Evolutionary conservation across 2,113 vertebrate genomes (phyloP).

Genomic region (Tringa solitaria): DNA sequence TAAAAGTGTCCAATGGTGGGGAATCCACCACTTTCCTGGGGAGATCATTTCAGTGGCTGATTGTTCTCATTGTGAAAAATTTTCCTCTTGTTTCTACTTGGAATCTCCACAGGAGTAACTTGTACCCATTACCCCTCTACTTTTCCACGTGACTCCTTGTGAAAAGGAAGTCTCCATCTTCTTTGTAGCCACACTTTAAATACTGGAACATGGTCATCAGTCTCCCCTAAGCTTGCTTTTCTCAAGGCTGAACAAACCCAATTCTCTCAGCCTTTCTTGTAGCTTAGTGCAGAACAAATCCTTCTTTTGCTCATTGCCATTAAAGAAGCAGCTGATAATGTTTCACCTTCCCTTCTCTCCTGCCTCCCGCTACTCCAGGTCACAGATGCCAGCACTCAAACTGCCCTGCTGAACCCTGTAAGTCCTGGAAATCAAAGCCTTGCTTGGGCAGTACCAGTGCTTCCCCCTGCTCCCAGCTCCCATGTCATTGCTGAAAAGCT

Average conservation of each 20-base stretch:
- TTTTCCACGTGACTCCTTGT: background rate
- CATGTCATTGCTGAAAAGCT: constrained; percentile 66
- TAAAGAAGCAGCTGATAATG: background rate
- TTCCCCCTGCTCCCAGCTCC: background rate
- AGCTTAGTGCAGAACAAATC: background rate
- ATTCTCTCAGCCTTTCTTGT: background rate
- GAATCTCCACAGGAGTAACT: background rate
- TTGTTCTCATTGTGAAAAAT: background rate
- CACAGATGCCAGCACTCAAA: constrained; percentile 57
- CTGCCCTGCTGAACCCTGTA: background rate
- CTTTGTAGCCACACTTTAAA: background rate
- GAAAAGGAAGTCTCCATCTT: background rate
- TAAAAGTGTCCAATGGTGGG: background rate
- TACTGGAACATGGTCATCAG: background rate
- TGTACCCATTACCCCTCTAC: background rate
- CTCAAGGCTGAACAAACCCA: background rate
- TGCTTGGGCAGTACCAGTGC: background rate
- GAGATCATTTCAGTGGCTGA: background rate
- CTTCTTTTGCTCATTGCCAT: background rate
- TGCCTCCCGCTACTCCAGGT: background rate
- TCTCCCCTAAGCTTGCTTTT: background rate
- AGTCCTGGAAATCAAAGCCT: background rate
- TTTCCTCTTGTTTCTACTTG: background rate
- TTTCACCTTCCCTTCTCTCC: background rate
- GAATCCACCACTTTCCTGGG: background rate